Conservation (phyloP, 2,113 vertebrate species). For the Leptodactylus fuscus region DNA sequence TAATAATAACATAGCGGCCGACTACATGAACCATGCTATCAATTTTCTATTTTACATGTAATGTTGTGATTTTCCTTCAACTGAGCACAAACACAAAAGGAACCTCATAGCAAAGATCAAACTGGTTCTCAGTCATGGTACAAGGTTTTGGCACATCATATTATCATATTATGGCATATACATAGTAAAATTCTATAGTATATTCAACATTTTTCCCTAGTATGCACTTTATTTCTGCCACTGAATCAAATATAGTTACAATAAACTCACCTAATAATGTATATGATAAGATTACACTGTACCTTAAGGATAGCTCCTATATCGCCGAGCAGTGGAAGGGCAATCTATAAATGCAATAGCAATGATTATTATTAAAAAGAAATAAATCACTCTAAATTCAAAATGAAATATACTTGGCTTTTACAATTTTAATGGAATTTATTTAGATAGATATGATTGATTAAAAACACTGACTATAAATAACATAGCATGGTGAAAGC, state of each 20-base stretch:
- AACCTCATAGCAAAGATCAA: neutral
- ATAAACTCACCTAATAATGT: neutral
- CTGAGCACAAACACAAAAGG: neutral
- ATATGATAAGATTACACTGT: slow-evolving; percentile 60
- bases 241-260: too few relatives aligned
- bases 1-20: too few relatives aligned
- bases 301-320: slow-evolving; percentile 91
- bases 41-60: too few relatives aligned
- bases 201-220: too few relatives aligned
- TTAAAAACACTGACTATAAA: neutral
- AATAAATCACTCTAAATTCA: too few relatives aligned
- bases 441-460: neutral
- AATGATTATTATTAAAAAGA: neutral
- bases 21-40: too few relatives aligned
- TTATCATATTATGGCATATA: too few relatives aligned
- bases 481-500: neutral
- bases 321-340: slow-evolving; percentile 93
- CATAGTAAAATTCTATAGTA: too few relatives aligned
- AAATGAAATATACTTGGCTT: neutral
- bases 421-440: neutral
- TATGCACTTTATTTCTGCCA: too few relatives aligned
- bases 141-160: neutral
- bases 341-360: slow-evolving; percentile 77
- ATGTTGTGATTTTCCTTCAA: neutral
- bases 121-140: neutral